These are phyloP conservation scores for Platycheirus albimanus DNA, from an alignment of 2,888 invertebrate genomes.

Conservation along the genomic window DNA sequence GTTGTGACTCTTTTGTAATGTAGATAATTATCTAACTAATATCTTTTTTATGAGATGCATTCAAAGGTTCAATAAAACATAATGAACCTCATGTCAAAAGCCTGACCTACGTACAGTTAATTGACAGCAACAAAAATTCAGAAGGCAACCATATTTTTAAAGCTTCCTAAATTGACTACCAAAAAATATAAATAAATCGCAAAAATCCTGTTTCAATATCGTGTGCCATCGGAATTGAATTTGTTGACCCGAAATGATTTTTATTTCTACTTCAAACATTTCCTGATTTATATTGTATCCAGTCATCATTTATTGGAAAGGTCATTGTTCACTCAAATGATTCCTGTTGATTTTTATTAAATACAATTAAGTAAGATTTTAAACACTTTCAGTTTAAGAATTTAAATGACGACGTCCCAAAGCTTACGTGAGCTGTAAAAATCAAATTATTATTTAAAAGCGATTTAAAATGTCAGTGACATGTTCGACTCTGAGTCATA, in stretches of 20 bases:
- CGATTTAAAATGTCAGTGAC: neutral
- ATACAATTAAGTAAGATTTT: neutral
- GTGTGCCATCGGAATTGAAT: neutral
- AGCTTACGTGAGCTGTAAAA: too few species aligned
- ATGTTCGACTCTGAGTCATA: neutral
- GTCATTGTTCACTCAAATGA: neutral
- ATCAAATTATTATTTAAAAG: neutral
- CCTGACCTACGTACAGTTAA: too few species aligned
- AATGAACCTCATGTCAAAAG: too few species aligned
- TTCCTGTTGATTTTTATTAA: neutral
- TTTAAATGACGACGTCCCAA: too few species aligned
- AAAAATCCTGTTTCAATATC: neutral
- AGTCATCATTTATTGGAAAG: neutral
- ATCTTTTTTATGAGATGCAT: too few species aligned
- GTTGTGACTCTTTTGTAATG: too few species aligned
- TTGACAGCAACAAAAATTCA: neutral
- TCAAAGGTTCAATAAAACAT: too few species aligned
- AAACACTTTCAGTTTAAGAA: neutral
- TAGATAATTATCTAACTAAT: too few species aligned
- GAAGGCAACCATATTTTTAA: too few species aligned
- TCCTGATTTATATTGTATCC: neutral
- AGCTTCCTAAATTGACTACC: neutral
- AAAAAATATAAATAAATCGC: neutral
- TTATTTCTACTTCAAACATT: neutral
- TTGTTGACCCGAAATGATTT: neutral